Evolutionary conservation across 2,888 invertebrate genomes (phyloP), one percentile per base, ranked within the genome.

Genomic region (Dolichopus griseipennis): DNA sequence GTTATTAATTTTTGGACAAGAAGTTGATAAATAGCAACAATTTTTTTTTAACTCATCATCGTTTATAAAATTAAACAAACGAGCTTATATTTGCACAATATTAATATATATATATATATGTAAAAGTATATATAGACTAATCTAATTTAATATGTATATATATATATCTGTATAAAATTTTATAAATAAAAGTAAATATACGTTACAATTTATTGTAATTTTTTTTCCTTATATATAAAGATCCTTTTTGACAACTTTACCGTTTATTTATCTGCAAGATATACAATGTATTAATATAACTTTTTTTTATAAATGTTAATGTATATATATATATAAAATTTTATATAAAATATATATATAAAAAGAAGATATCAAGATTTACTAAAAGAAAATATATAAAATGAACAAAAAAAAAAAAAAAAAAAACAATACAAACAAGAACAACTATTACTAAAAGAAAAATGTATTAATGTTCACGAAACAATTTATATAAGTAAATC

Each of bases 1-100:
- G n/a, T 52, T 52, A 52, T 52, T 52, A 52, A 52, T 52, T 52
- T 52, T n/a, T 52, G 52, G 52, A 52, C 52, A 52, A 52, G 52
- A 52, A 52, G 15, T 52, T 52, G 52, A 52, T n/a, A 52, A 52
- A 52, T 52, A 52, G n/a, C 15, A 52, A 52, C n/a, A 52, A 18
- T 52, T 1, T 52, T 52, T 18, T 52, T n/a, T 52, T 52, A 52
- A 15, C 52, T 52, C 52, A 52, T 52, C 52, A 52, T 52, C n/a
- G 52, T 52, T 52, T 52, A 52, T 52, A 15, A 52, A 52, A 52
- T n/a, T 6, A 52, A 37, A 52, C 18, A 18, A 9, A n/a, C 15
- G 15, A 15, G 15, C 52, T 18, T 18, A 52, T 41, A 41, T 15
- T 18, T 18, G 15, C 52, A 52, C n/a, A 52, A 18, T 52, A 52